Evolutionary conservation across 2,888 invertebrate species (phyloP), one percentile per base, ranked within the genome.

Genomic region (Diaphora mendica): DNA sequence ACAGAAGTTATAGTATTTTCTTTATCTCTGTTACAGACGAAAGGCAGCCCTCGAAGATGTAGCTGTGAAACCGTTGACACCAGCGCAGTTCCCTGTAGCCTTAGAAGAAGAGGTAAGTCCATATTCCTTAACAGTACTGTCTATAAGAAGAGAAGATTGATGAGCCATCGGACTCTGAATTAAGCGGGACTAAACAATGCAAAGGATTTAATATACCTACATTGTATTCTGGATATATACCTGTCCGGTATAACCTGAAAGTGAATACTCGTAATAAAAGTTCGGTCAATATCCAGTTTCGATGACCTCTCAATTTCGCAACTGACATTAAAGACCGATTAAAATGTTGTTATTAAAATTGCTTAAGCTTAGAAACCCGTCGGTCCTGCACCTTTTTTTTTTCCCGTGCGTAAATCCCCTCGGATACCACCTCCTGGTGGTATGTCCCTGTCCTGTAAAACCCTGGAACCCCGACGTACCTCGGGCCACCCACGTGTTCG

Each of bases 41-140:
- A 97, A 97, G 82, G 92, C 97, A 59, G 98, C 97, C 65, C 89
- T 98, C 82, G 97, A 97, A 89, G 98, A 98, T 86, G 97, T 98
- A 78, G 98, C 99, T n/a, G 98, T 99, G 48, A 98, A 98, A 90
- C 98, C 98, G 15, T 96, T 99, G 71, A 97, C 97, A 20, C 85
- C 85, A n/a, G 83, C 83, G 39, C 98, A 98, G 91, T 99, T 99
- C 91, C 98, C 98, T 35, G 96, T 98, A 44, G 96, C 97, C n/a
- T 93, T 98, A 74, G 97, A 98, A 87, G 98, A 98, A 92, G 98
- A 98, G 96, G 98, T 98, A 90, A 96, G 96, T 93, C 5, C 5
- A 39, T 3, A 7, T 62, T 30, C n/a, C 15, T 15, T 59, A 26
- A 30, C 13, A 59, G 51, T 26, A 59, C n/a, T 11, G 26, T 11